Evolutionary conservation across 2,113 vertebrate genomes (phyloP).

Genomic region (Aplodontia rufa): DNA sequence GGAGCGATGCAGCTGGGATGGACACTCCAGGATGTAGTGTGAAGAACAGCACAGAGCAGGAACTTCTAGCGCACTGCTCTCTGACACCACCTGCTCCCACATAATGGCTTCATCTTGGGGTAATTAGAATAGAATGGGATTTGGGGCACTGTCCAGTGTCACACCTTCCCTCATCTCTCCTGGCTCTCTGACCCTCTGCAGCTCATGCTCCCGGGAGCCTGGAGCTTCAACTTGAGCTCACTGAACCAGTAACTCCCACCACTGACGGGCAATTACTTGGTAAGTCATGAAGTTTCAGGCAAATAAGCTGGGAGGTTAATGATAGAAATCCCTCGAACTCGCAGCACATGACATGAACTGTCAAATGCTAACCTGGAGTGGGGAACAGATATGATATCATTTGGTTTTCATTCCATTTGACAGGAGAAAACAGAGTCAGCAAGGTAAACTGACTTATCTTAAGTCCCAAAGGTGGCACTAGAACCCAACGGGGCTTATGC

Average conservation of each 20-base stretch:
- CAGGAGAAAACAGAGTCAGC: not conserved
- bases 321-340: not conserved
- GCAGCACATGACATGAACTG: rapidly evolving
- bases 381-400: not conserved
- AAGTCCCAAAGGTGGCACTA: not conserved
- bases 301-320: not conserved
- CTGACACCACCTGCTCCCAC: not conserved
- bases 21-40: not conserved
- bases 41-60: rapidly evolving
- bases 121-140: not conserved
- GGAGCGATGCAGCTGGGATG: not conserved
- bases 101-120: not conserved
- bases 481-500: not conserved
- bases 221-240: not conserved
- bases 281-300: not conserved
- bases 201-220: not conserved
- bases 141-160: not conserved
- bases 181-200: not conserved
- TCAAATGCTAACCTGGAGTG: not conserved
- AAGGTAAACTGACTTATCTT: not conserved
- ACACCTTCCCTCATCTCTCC: not conserved
- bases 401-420: not conserved
- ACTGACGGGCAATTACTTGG: not conserved
- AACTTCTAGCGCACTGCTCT: not conserved
- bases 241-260: not conserved